Evolutionary conservation across 92 coral and sea anemone genomes (phyloP).

Genomic region (Metridium senile): DNA sequence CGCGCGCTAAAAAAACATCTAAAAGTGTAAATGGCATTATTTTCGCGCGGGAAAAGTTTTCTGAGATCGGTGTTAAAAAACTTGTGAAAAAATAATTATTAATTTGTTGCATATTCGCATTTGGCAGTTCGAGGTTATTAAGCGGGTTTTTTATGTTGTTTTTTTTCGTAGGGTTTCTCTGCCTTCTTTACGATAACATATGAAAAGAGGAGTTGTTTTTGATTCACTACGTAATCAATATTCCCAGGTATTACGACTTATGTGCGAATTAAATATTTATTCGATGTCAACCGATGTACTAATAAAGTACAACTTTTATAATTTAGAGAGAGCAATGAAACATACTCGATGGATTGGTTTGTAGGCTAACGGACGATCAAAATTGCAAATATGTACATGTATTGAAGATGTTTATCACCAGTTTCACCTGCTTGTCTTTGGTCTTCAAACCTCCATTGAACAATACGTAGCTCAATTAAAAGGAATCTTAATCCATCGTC

Average conservation of each 20-base stretch:
- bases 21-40: no score
- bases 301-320: neutral
- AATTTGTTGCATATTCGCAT: neutral
- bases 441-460: constrained; percentile 23
- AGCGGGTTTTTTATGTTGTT: neutral
- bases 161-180: neutral
- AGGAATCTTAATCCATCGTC: neutral
- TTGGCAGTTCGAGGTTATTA: neutral
- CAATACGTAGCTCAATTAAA: constrained; percentile 27
- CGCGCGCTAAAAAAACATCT: neutral
- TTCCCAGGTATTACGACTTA: neutral
- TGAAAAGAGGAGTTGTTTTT: neutral
- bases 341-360: neutral
- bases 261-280: constrained; percentile 3
- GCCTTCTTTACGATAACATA: neutral
- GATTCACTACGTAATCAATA: neutral
- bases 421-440: constrained; percentile 13
- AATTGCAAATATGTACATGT: constrained; percentile 10
- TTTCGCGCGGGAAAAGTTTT: neutral
- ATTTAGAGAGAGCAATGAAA: neutral
- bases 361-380: constrained; percentile 1
- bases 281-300: neutral
- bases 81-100: constrained; percentile 4
- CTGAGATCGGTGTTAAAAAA: neutral
- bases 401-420: constrained; percentile 13